phyloP scores from a whole-genome alignment of 2,797 vertebrate species.

The Numenius phaeopus region DNA sequence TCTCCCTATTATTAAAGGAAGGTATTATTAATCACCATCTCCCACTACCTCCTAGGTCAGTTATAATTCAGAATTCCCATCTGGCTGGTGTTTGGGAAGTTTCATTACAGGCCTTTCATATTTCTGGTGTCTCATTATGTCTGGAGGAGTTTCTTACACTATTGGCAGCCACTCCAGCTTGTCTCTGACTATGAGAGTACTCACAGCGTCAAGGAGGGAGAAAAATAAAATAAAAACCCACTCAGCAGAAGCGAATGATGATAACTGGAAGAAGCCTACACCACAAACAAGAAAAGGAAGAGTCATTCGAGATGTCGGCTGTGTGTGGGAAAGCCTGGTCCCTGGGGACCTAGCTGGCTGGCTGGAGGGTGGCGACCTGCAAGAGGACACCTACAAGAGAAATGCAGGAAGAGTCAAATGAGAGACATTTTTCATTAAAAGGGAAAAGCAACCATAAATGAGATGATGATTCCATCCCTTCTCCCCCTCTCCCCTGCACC shows the following conservation, averaged over 20 bases:
- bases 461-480: background rate
- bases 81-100: background rate
- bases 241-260: background rate
- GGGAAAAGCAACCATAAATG: background rate
- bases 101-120: background rate
- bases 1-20: background rate
- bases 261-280: background rate
- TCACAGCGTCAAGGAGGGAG: background rate
- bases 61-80: constrained; percentile 8
- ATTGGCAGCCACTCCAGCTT: constrained; percentile 10
- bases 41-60: background rate
- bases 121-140: constrained; percentile 1
- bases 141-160: constrained; percentile 23
- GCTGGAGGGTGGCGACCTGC: background rate
- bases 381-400: background rate
- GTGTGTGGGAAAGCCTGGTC: background rate
- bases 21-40: background rate
- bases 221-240: constrained; percentile 39
- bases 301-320: background rate
- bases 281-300: background rate
- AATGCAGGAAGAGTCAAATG: background rate
- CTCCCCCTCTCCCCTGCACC: background rate
- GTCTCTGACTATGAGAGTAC: background rate
- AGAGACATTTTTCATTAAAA: background rate
- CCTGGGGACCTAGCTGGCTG: background rate